These are phyloP conservation scores for Copidosoma floridanum DNA, from an alignment of 1,140 invertebrate species.

Conservation along the genomic window DNA sequence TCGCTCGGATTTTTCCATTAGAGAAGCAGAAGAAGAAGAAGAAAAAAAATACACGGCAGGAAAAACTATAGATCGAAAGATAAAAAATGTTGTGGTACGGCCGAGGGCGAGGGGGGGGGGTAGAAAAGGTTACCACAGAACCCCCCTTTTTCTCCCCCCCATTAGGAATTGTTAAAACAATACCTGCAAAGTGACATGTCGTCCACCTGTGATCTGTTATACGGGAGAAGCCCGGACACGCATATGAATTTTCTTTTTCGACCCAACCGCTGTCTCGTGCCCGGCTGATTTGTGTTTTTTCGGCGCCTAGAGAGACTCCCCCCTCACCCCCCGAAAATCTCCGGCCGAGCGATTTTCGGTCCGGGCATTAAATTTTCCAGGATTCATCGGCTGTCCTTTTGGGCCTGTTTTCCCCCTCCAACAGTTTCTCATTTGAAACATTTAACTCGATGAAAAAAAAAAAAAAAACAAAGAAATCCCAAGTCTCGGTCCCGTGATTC, in stretches of 20 bases:
- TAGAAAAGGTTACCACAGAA: conserved; percentile 11
- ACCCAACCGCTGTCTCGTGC: conserved; percentile 31
- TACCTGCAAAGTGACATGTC: conserved; percentile 45
- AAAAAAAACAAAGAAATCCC: too few relatives aligned
- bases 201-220: conserved; percentile 20
- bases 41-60: background rate
- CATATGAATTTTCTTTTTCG: background rate
- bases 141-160: too few relatives aligned
- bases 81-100: background rate
- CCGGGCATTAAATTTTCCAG: conserved; percentile 6
- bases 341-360: background rate
- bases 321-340: background rate
- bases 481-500: too few relatives aligned
- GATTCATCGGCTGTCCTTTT: too few relatives aligned
- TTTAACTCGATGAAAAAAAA: too few relatives aligned
- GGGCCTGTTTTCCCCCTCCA: too few relatives aligned
- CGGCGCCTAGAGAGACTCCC: background rate
- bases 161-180: conserved; percentile 51
- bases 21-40: background rate
- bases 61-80: background rate
- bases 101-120: background rate
- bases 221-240: conserved; percentile 3
- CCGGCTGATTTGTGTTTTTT: conserved; percentile 8
- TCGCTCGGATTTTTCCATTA: background rate
- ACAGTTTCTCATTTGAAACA: too few relatives aligned